Base-by-base conservation (phyloP, 2,113 vertebrate species). In the Nothocercus julius region DNA sequence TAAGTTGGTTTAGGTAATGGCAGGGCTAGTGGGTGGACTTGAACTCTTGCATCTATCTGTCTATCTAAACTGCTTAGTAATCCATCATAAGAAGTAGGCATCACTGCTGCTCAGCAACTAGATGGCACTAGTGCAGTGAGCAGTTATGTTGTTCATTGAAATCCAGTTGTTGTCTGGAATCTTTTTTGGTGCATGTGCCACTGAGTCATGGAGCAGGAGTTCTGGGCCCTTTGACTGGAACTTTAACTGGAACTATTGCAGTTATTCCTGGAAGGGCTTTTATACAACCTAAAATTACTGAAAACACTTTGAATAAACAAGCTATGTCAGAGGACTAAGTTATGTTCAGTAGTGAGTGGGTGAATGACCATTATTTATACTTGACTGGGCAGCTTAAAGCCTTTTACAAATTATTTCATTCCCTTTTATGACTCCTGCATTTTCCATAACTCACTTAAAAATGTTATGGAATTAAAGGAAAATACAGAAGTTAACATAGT, bases 121-220 rank as follows among this genome's bases (percentile, higher is more conserved):
- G 2, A 54, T 89, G 78, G 59, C 82, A 80, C 20, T 77, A 9
- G 1, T 21, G 22, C 51, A 36, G 56, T 0, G 12, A 73, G 58
- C 13, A 44, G 14, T 44, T 66, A 2, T 0, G 1, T 18, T n/a
- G 8, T 38, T 47, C 40, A 69, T 18, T 69, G 59, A 3, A 3
- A 21, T 64, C 11, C 24, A n/a, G 1, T 64, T 91, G 72, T 73
- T 49, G 68, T 77, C 18, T 4, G 0, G 34, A 2, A 6, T 45
- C 56, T 73, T 47, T 56, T 69, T 59, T 63, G 62, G 51, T 75
- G 45, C 21, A 9, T 77, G 75, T 90, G 61, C 85, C 56, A 47
- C 45, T 84, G 82, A 93, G 22, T 81, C 85, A 93, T 36, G 34
- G 32, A 76, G 38, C 27, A 96, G 82, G 82, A 94, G 82, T 96